Percentiles rank a stretch among this genome's conserved stretches.
Evolutionary conservation across 2,113 vertebrate species (phyloP).

Genomic region (Sula dactylatra): DNA sequence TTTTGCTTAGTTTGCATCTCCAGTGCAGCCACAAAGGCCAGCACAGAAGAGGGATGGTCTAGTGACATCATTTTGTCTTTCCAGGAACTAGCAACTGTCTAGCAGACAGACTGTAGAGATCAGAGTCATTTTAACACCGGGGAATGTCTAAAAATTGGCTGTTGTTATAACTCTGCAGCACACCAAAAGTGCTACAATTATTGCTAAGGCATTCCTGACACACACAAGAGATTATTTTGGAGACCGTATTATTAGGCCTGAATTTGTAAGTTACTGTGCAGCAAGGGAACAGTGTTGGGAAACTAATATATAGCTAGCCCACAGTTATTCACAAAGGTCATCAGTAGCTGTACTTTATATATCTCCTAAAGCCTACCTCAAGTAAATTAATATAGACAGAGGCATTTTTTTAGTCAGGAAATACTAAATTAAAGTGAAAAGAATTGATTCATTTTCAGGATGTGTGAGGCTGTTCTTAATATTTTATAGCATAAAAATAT

Average conservation of each 20-base stretch:
- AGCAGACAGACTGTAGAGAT: background rate
- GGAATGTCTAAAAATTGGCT: background rate
- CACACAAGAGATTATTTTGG: background rate
- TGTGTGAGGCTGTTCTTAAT: background rate
- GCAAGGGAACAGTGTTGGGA: background rate
- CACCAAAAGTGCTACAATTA: background rate
- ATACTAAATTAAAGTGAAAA: background rate
- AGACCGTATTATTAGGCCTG: background rate
- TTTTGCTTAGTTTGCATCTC: background rate
- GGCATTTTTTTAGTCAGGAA: background rate
- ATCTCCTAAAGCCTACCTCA: background rate
- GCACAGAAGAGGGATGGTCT: accelerated
- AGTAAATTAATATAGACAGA: background rate
- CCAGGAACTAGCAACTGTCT: background rate
- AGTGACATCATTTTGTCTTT: background rate
- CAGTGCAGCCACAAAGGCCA: background rate
- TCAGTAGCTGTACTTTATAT: background rate
- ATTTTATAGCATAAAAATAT: background rate
- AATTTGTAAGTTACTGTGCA: background rate
- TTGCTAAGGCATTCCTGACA: background rate
- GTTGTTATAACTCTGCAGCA: background rate
- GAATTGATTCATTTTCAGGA: background rate
- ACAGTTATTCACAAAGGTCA: background rate
- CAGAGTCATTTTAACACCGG: background rate
- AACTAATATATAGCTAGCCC: background rate